These are phyloP conservation scores for Martes martes DNA, from an alignment of 2,113 vertebrate genomes.

Conservation along the genomic window DNA sequence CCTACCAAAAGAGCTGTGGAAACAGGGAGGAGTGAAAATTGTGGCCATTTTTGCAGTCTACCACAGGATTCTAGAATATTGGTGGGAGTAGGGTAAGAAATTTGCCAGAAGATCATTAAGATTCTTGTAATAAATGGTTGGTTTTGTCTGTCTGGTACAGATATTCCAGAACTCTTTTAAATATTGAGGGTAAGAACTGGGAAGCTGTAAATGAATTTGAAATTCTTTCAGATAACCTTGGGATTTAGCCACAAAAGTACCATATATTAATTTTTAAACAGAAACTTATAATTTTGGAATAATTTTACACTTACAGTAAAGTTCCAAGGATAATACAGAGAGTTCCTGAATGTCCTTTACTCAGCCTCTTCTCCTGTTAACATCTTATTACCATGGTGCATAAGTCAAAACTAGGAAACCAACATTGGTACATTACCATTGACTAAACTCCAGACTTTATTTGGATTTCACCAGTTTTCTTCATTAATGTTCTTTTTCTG, in stretches of 20 bases:
- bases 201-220: neutral
- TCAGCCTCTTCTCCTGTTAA: neutral
- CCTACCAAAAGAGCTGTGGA: neutral
- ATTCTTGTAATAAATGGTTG: neutral
- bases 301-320: neutral
- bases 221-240: neutral
- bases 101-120: neutral
- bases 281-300: neutral
- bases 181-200: neutral
- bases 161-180: neutral
- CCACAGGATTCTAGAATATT: neutral
- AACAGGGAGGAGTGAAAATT: neutral
- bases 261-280: neutral
- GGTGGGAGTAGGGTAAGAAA: neutral
- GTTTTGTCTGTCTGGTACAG: neutral
- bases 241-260: neutral
- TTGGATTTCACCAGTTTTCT: neutral
- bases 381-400: neutral
- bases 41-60: neutral
- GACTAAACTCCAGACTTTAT: neutral
- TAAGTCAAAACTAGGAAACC: neutral
- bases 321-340: neutral
- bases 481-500: neutral
- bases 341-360: neutral
- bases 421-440: neutral